A percentile compares a stretch with the other conserved stretches of the same genome.
Conservation (phyloP, 1,140 invertebrate genomes). For the Drosophila aff. region DNA sequence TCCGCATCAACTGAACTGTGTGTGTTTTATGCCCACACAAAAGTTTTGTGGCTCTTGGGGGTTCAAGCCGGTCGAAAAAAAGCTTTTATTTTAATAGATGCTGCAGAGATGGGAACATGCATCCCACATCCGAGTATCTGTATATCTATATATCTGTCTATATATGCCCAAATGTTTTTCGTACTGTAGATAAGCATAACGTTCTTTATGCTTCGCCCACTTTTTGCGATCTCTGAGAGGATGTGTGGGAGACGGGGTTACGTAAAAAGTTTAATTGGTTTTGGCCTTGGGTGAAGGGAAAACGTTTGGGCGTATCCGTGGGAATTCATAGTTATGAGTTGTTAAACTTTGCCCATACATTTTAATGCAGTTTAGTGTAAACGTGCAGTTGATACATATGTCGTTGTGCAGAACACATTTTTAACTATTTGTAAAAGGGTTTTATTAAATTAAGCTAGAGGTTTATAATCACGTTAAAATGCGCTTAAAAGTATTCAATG, state of each 20-base stretch:
- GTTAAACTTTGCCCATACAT: slow-evolving; percentile 17
- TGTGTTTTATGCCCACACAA: slow-evolving; percentile 43
- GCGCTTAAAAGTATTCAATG: neutral
- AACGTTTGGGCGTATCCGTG: slow-evolving; percentile 11
- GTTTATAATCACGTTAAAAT: neutral
- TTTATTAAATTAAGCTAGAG: neutral
- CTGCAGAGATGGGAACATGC: slow-evolving; percentile 21
- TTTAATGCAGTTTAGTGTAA: slow-evolving; percentile 3
- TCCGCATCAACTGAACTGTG: slow-evolving; percentile 31
- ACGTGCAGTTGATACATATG: neutral
- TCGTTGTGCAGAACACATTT: neutral
- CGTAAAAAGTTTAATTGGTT: slow-evolving; percentile 36
- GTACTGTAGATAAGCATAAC: slow-evolving; percentile 28
- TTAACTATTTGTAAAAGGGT: slow-evolving; percentile 1
- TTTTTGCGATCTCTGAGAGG: slow-evolving; percentile 13
- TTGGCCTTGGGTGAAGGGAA: neutral
- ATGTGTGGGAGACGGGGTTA: neutral
- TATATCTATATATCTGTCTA: neutral
- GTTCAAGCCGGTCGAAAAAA: slow-evolving; percentile 12
- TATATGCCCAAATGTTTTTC: slow-evolving; percentile 22
- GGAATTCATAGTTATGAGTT: slow-evolving; percentile 22
- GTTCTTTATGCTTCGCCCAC: slow-evolving; percentile 12
- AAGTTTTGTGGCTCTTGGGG: slow-evolving; percentile 47
- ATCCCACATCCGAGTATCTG: neutral
- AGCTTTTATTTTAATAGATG: slow-evolving; percentile 70